Evolutionary conservation across 2,797 vertebrate species (phyloP).

Genomic region (Fistularia commersonii): DNA sequence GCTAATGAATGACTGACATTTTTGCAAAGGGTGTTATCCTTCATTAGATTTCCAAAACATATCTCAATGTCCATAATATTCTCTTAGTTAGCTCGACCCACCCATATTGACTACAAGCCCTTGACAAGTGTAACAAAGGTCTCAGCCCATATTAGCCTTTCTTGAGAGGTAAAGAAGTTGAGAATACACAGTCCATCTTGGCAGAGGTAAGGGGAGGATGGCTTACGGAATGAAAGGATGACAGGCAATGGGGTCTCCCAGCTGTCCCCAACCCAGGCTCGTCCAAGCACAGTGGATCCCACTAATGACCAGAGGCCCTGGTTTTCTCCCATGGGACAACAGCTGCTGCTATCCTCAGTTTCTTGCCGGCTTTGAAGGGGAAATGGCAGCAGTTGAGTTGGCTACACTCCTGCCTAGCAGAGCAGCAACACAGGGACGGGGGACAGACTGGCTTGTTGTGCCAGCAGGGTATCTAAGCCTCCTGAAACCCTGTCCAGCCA

Average conservation of each 20-base stretch:
- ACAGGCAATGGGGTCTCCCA: constrained; percentile 55
- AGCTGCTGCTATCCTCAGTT: constrained; percentile 71
- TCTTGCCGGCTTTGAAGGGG: constrained; percentile 69
- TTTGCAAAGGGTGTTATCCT: too few species aligned
- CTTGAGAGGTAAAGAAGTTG: constrained; percentile 13
- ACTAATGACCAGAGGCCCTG: constrained; percentile 75
- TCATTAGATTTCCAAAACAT: too few species aligned
- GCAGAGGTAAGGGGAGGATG: constrained; percentile 33
- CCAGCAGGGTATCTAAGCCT: constrained; percentile 76
- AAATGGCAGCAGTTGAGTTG: constrained; percentile 60
- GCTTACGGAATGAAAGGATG: constrained; percentile 40
- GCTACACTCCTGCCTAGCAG: constrained; percentile 63
- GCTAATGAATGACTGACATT: too few species aligned
- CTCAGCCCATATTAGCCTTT: constrained; percentile 24
- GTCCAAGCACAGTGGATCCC: constrained; percentile 65
- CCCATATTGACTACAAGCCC: too few species aligned
- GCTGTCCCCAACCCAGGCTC: constrained; percentile 63
- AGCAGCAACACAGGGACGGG: constrained; percentile 57
- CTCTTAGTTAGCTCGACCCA: too few species aligned
- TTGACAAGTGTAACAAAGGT: constrained; percentile 5
- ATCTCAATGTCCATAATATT: too few species aligned
- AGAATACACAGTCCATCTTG: constrained; percentile 30
- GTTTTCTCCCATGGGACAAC: constrained; percentile 66
- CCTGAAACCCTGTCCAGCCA: constrained; percentile 72
- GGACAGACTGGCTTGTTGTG: constrained; percentile 65